Evolutionary conservation across 2,113 vertebrate genomes (phyloP).

Genomic region (Sceloporus undulatus): DNA sequence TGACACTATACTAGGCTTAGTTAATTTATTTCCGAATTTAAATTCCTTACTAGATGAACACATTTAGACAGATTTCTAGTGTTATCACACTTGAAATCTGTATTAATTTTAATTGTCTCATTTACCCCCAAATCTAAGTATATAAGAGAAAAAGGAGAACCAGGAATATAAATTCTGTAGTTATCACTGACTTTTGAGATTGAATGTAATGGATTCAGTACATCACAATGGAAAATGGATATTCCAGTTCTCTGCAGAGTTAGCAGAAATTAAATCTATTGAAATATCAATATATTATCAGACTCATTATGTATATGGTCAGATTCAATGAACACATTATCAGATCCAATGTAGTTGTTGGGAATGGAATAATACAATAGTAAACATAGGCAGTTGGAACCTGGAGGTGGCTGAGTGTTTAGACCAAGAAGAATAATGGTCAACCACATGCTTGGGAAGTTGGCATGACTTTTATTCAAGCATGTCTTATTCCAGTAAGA

Average conservation of each 20-base stretch:
- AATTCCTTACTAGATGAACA: background rate
- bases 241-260: background rate
- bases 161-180: background rate
- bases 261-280: background rate
- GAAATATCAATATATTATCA: background rate
- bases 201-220: background rate
- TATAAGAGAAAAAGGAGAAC: background rate
- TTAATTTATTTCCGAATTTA: background rate
- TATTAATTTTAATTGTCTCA: background rate
- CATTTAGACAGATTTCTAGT: background rate
- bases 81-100: background rate
- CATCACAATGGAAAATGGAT: background rate
- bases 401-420: too few relatives aligned
- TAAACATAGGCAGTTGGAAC: too few relatives aligned
- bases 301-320: background rate
- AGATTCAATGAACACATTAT: background rate
- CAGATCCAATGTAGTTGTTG: background rate
- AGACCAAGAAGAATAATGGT: background rate
- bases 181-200: background rate
- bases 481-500: too few relatives aligned
- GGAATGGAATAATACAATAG: too few relatives aligned
- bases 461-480: background rate
- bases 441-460: background rate
- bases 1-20: too few relatives aligned
- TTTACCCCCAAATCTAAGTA: background rate